Evolutionary conservation across 2,888 invertebrate species (phyloP).

Genomic region (Ichneumon xanthorius): DNA sequence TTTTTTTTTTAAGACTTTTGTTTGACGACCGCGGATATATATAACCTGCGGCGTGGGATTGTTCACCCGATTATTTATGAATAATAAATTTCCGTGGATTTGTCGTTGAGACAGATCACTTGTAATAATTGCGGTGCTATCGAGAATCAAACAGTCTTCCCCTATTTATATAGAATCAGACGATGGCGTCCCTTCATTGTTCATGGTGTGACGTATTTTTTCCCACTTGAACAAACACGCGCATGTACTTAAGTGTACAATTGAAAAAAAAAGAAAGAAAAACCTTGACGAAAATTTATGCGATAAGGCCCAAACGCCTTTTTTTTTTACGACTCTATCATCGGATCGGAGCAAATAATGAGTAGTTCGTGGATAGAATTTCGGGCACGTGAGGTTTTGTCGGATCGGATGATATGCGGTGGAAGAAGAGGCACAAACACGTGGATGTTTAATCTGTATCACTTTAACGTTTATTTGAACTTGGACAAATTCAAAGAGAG

Average conservation of each 20-base stretch:
- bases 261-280: not conserved
- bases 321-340: not conserved
- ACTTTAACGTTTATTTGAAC: conserved; percentile 62
- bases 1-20: not conserved
- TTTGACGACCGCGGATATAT: not conserved
- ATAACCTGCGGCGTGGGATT: not conserved
- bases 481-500: conserved; percentile 52
- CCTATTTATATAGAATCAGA: not conserved
- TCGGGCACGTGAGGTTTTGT: not conserved
- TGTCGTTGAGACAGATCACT: not conserved
- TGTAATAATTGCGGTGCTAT: conserved; percentile 8
- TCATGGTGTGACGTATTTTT: conserved; percentile 21
- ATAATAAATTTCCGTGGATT: not conserved
- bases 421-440: conserved; percentile 22
- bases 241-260: not conserved
- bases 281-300: not conserved
- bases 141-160: not conserved
- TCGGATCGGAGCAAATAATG: not conserved
- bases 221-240: conserved; percentile 28
- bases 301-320: not conserved
- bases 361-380: not conserved
- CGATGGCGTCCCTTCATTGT: not conserved
- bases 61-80: not conserved
- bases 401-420: not conserved
- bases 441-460: conserved; percentile 33